Conservation (phyloP, 2,888 invertebrate species). For the Incurvaria masculella region DNA sequence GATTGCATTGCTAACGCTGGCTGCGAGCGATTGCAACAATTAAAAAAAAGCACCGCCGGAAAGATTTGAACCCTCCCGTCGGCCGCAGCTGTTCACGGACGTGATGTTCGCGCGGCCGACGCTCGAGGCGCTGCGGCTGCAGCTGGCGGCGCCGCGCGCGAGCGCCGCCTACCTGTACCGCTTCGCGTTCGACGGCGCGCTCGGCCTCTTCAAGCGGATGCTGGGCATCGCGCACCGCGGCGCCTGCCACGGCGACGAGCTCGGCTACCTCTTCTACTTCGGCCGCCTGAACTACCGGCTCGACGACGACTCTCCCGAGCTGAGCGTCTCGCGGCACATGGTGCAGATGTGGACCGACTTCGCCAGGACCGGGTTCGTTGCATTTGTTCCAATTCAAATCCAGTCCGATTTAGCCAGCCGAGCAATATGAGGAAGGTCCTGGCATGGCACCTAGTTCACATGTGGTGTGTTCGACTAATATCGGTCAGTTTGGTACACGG, state of each 20-base stretch:
- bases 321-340: constrained; percentile 57
- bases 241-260: constrained; percentile 62
- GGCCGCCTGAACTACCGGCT: constrained; percentile 59
- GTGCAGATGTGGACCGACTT: constrained; percentile 64
- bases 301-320: constrained; percentile 56
- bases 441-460: too few species aligned
- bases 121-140: constrained; percentile 47
- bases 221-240: constrained; percentile 58
- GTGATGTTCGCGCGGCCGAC: constrained; percentile 61
- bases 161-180: constrained; percentile 59
- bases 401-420: too few species aligned
- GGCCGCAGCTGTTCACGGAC: constrained; percentile 59
- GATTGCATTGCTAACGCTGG: too few species aligned
- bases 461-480: too few species aligned
- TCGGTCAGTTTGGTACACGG: too few species aligned
- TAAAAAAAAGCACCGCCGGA: too few species aligned
- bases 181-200: constrained; percentile 60
- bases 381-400: too few species aligned
- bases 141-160: constrained; percentile 34
- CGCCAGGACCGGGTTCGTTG: constrained; percentile 58
- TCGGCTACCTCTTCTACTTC: constrained; percentile 64
- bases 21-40: too few species aligned
- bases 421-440: too few species aligned
- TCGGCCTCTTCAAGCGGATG: constrained; percentile 62
- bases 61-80: too few species aligned